Base-by-base conservation (phyloP, 1,140 invertebrate species). In the Oreohelix idahoensis region DNA sequence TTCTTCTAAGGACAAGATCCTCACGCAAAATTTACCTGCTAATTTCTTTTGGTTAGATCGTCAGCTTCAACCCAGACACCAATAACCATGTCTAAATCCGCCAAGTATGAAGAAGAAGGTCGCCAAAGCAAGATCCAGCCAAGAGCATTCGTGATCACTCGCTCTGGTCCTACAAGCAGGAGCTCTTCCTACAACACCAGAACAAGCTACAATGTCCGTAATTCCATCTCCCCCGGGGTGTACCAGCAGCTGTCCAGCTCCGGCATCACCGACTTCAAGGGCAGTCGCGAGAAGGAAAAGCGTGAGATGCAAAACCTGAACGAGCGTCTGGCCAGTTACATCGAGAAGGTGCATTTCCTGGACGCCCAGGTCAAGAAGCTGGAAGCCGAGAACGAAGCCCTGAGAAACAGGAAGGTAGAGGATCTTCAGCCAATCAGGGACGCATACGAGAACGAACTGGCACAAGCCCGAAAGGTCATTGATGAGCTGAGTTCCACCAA, bases 341-440 rank as follows among this genome's bases (percentile, higher is more conserved):
- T 94, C 84, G 94, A 94, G 89, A 94, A 92, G 81, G 93, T 93
- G n/a, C 90, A 94, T 66, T 94, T 93, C 84, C 88, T 94, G 32
- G 93, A 94, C 82, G 94, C 93, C 32, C 93, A 93, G 85, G 93
- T 93, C 87, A 89, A 92, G 79, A 93, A 93, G 83, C 86, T 94
- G 49, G 93, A 91, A 66, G 89, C 91, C 29, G 93, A 94, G 85
- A 86, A 94, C 71, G 92, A 93, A 53, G 88, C 90, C 51, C 86
- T 89, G 70, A 84, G 88, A 38, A 83, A 84, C 81, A 77, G 83
- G 73, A 85, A 86, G 77, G 53, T 74, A 45, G 83, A 82, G 49
- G 85, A 84, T 76, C 74, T 85, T 45, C 51, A 85, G 71, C 85
- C 84, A 73, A 87, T 87, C 83, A 66, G 85, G 84, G 85, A 86